A percentile compares a stretch with the other conserved stretches of the same genome.
phyloP scores from a whole-genome alignment of 2,797 vertebrate genomes.

The Sebastes cheni region DNA sequence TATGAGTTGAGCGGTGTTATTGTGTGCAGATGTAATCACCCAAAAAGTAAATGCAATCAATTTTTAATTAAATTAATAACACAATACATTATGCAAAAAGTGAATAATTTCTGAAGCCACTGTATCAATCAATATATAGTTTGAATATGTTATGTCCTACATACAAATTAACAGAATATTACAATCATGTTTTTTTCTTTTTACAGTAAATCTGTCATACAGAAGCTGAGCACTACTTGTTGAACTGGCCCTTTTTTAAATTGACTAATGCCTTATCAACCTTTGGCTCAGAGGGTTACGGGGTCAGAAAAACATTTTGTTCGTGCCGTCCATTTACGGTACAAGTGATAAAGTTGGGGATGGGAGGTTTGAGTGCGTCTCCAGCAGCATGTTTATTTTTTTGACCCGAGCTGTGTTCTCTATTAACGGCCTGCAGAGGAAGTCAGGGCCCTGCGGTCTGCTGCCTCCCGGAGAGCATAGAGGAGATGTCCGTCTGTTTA shows the following conservation, averaged over 20 bases:
- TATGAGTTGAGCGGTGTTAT: not conserved
- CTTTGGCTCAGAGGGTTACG: constrained; percentile 10
- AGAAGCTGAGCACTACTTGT: not conserved
- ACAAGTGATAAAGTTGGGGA: constrained; percentile 18
- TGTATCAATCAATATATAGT: not conserved
- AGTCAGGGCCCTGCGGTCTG: constrained; percentile 44
- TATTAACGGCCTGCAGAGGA: constrained; percentile 37
- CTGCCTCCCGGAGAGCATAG: constrained; percentile 35
- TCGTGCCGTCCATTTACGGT: constrained; percentile 30
- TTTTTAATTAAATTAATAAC: not conserved
- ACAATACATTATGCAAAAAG: not conserved
- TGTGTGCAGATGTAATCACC: not conserved
- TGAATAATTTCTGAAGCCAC: not conserved
- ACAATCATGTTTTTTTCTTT: not conserved
- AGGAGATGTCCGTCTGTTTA: constrained; percentile 64
- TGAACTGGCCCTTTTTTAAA: constrained; percentile 5
- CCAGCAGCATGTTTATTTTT: constrained; percentile 58
- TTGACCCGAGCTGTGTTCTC: constrained; percentile 53
- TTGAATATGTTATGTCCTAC: not conserved
- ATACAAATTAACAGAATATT: not conserved
- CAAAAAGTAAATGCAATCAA: not conserved
- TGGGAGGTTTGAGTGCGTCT: constrained; percentile 5
- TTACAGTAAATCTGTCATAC: not conserved
- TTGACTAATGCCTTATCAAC: constrained; percentile 28
- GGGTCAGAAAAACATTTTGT: constrained; percentile 61